These are phyloP conservation scores for Agonopterix alstromeriana DNA, from an alignment of 2,888 invertebrate genomes.

Conservation along the genomic window DNA sequence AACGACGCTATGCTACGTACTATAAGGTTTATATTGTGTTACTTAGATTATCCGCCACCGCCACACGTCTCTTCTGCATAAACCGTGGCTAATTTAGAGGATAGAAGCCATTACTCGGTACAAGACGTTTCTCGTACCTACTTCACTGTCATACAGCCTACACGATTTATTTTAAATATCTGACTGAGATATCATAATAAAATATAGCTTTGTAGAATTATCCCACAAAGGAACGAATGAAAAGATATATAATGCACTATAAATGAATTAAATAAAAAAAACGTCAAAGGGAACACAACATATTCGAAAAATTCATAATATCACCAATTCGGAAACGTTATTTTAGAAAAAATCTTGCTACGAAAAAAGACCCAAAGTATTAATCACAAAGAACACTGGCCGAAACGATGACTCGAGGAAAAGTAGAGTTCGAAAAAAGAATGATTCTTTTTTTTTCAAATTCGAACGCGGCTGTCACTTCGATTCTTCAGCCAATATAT, in stretches of 20 bases:
- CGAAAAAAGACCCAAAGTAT: conserved; percentile 38
- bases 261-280: conserved; percentile 14
- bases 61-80: too few species aligned
- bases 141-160: too few species aligned
- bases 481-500: conserved; percentile 21
- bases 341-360: conserved; percentile 15
- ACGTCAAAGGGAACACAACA: conserved; percentile 7
- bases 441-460: conserved; percentile 48
- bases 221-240: conserved; percentile 10
- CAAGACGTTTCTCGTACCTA: too few species aligned
- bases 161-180: too few species aligned
- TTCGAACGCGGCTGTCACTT: conserved; percentile 53
- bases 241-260: conserved; percentile 10
- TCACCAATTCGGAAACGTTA: conserved; percentile 15
- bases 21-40: too few species aligned
- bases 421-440: conserved; percentile 38
- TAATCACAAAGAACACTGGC: conserved; percentile 63
- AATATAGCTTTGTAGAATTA: neutral
- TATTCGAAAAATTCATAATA: conserved; percentile 15
- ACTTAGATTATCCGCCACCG: too few species aligned
- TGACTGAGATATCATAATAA: too few species aligned
- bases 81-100: too few species aligned
- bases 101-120: too few species aligned
- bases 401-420: conserved; percentile 61
- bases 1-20: too few species aligned